Evolutionary conservation across 37 sponge, comb jelly and placozoan species (phyloP).

Genomic region (Mnemiopsis leidyi): DNA sequence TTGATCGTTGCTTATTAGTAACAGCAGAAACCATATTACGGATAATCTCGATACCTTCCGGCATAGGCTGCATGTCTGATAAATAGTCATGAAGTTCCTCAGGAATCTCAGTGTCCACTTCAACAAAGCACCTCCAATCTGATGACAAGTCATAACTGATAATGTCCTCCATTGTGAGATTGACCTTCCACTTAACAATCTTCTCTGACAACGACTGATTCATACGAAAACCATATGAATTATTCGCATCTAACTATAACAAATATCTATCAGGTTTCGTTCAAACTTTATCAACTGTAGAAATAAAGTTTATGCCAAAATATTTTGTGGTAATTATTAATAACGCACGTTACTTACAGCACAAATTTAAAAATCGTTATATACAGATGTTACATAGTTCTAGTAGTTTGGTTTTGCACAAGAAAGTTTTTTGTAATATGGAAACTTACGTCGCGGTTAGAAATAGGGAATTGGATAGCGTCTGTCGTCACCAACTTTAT

Average conservation of each 20-base stretch:
- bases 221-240: conserved; percentile 4
- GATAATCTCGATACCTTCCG: not conserved
- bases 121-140: not conserved
- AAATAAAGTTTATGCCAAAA: too few species aligned
- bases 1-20: not conserved
- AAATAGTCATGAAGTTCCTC: conserved; percentile 13
- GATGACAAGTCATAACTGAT: not conserved
- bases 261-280: not conserved
- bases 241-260: not conserved
- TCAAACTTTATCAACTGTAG: too few species aligned
- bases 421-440: too few species aligned
- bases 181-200: not conserved
- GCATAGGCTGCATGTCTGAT: not conserved
- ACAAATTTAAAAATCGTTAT: too few species aligned
- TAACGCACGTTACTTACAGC: too few species aligned
- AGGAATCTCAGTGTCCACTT: conserved; percentile 9
- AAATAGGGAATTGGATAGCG: too few species aligned
- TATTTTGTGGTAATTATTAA: too few species aligned
- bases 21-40: not conserved
- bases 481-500: too few species aligned
- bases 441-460: too few species aligned
- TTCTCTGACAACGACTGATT: not conserved
- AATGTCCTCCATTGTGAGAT: not conserved
- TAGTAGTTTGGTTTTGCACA: too few species aligned
- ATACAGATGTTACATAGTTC: too few species aligned